Evolutionary conservation across 2,888 invertebrate species (phyloP).

Genomic region (Aradus depressus): DNA sequence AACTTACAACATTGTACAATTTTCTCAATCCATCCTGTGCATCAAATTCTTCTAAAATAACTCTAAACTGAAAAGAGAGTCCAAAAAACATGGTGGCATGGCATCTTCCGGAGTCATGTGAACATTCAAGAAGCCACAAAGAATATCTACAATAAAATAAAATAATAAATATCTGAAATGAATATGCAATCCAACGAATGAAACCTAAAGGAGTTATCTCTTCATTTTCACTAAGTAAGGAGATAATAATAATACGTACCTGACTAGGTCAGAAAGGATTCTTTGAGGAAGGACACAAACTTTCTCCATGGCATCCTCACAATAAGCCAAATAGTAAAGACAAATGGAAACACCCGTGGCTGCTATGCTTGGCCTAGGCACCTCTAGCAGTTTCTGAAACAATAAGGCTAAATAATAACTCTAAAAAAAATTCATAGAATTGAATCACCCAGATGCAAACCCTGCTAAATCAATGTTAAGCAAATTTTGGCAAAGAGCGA

Average conservation of each 20-base stretch:
- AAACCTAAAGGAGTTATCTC: too few species aligned
- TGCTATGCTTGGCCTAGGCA: conserved; percentile 86
- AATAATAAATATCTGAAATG: too few species aligned
- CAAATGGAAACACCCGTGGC: conserved; percentile 95
- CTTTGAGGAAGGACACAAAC: conserved; percentile 76
- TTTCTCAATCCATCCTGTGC: conserved; percentile 85
- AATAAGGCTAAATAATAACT: not conserved
- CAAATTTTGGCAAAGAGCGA: not conserved
- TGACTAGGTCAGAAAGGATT: conserved; percentile 65
- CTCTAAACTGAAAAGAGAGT: conserved; percentile 82
- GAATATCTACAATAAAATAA: conserved; percentile 68
- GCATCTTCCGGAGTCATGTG: conserved; percentile 94
- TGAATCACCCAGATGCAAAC: not conserved
- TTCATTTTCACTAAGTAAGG: too few species aligned
- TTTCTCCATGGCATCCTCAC: conserved; percentile 94
- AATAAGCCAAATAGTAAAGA: conserved; percentile 91
- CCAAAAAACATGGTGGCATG: conserved; percentile 98
- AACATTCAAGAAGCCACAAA: conserved; percentile 89
- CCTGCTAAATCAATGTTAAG: not conserved
- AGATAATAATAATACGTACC: conserved; percentile 38
- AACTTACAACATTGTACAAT: conserved; percentile 77
- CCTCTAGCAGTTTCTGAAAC: conserved; percentile 64
- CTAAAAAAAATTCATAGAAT: not conserved
- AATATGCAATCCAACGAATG: too few species aligned
- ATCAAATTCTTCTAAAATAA: conserved; percentile 91